A percentile compares a stretch with the other conserved stretches of the same genome.
Evolutionary conservation across 1,140 invertebrate species (phyloP).

Genomic region (Chymomyza costata): DNA sequence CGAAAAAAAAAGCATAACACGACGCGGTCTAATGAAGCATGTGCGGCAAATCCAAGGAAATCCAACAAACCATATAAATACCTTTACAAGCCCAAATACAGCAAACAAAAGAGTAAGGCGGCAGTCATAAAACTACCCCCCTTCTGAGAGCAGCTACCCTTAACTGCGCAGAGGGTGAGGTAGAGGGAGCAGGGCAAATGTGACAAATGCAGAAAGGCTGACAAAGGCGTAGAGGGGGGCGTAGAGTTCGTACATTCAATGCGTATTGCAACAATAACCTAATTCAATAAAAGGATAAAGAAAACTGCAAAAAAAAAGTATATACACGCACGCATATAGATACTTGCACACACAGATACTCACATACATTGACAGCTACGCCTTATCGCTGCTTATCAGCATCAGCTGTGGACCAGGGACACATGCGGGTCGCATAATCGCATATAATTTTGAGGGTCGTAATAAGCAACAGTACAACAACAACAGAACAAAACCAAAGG

Average conservation of each 20-base stretch:
- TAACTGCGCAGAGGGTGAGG: background rate
- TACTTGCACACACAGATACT: background rate
- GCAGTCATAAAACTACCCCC: slow-evolving; percentile 32
- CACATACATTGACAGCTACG: background rate
- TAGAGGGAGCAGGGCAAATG: slow-evolving; percentile 9
- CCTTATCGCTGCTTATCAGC: slow-evolving; percentile 35
- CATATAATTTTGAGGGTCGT: slow-evolving; percentile 50
- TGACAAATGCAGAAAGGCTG: slow-evolving; percentile 49
- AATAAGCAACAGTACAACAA: background rate
- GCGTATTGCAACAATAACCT: slow-evolving; percentile 59
- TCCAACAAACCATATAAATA: slow-evolving; percentile 55
- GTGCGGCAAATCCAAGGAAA: slow-evolving; percentile 43
- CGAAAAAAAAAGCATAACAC: too few relatives aligned
- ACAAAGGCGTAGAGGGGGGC: slow-evolving; percentile 5
- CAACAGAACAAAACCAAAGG: too few relatives aligned
- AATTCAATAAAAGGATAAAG: slow-evolving; percentile 59
- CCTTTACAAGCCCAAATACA: slow-evolving; percentile 23
- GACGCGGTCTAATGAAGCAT: slow-evolving; percentile 49
- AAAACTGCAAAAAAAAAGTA: slow-evolving; percentile 27
- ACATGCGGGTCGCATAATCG: slow-evolving; percentile 57
- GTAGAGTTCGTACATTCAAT: slow-evolving; percentile 6
- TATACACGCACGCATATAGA: too few relatives aligned
- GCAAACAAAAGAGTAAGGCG: too few relatives aligned
- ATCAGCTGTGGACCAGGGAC: slow-evolving; percentile 41
- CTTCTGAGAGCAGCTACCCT: background rate